Base-by-base conservation (phyloP, 1,140 invertebrate species). In the Palaemon carinicauda region DNA sequence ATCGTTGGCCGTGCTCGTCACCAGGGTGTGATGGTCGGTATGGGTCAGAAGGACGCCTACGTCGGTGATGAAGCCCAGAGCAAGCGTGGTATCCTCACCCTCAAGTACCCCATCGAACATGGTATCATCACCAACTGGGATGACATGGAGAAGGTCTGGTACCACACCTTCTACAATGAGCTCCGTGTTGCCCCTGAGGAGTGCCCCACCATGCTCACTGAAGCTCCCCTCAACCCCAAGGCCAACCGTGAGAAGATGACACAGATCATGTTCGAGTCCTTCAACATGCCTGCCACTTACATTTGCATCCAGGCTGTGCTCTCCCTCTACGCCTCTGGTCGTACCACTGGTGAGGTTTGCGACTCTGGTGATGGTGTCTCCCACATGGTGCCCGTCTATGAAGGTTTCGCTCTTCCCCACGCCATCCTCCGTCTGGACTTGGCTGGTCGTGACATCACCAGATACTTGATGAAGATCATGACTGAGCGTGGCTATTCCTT, bases 141-240 rank as follows among this genome's bases (percentile, higher is more conserved):
- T 91, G 97, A 98, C 92, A 98, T 98, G 97, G 97, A 98, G 93
- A 98, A 98, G 92, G 96, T 98, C 92, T 98, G 97, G 97, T 97
- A 98, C 92, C 96, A 98, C 92, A 96, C 96, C 89, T 98, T 97
- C 93, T 97, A 97, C 94, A 98, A 97, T 92, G 97, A 98, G 92
- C 93, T 98, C 87, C 94, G 97, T 92, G 97, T 98, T 88, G 97
- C 97, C 83, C 97, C 97, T 31, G 97, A 98, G 92, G 96, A 98
- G 91, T 96, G 97, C 92, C 96, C 97, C 80, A 96, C 98, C 65
- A 94, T 98, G 88, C 93, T 98, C 86, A 98, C 96, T 33, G 97
- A 98, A 92, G 96, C 97, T 86, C 97, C 97, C 80, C 94, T 98
- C 89, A 98, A 98, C 92, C 96, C 96, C 84, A 97, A 97, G 92